phyloP scores from a whole-genome alignment of 1,140 invertebrate species.

The Micrasema longulum region DNA sequence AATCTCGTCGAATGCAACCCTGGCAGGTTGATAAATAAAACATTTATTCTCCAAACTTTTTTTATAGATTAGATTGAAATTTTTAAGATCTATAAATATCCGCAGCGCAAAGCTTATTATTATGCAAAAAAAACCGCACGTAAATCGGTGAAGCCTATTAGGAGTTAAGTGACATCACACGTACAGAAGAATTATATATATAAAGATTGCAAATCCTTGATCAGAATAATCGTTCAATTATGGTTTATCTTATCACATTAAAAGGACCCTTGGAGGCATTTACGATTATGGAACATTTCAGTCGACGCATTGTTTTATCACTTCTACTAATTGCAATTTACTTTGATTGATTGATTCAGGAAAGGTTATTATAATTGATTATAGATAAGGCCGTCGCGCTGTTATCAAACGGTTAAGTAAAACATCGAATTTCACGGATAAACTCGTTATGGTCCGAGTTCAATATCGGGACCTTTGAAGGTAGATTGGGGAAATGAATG shows the following conservation, averaged over 20 bases:
- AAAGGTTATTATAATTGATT: neutral
- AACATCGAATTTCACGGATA: neutral
- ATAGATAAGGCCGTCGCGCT: neutral
- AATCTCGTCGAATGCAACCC: too few species aligned
- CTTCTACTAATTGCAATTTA: slow-evolving; percentile 14
- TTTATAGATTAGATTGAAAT: too few species aligned
- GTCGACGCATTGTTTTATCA: neutral
- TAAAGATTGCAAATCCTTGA: neutral
- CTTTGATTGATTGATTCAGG: slow-evolving; percentile 7
- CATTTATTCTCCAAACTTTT: too few species aligned
- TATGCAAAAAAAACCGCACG: neutral
- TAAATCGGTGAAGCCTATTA: too few species aligned
- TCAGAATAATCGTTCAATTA: slow-evolving; percentile 3
- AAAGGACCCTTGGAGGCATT: neutral
- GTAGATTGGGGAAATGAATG: too few species aligned
- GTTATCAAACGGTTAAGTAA: slow-evolving; percentile 1
- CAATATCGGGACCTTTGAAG: slow-evolving; percentile 7
- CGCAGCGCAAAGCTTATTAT: too few species aligned
- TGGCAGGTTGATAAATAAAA: too few species aligned
- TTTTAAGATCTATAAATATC: too few species aligned
- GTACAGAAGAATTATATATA: too few species aligned
- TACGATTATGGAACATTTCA: neutral
- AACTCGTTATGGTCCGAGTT: neutral
- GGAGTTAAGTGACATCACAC: too few species aligned
- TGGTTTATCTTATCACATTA: neutral